Percentiles rank a stretch among this genome's conserved stretches.
Conservation (phyloP, 2,888 invertebrate species). For the Morinoia aosen region DNA sequence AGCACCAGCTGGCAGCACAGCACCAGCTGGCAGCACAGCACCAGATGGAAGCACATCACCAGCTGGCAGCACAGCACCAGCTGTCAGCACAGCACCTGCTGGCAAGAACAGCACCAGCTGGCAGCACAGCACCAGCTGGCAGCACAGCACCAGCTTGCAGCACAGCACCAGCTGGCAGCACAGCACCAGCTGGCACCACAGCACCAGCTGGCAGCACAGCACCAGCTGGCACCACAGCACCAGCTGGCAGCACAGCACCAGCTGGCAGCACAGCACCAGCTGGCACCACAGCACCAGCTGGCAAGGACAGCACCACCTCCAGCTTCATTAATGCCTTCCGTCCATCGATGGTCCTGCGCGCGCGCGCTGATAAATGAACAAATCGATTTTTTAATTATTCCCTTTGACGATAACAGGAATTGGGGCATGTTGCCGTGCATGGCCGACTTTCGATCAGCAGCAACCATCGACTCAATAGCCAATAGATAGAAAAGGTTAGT, state of each 20-base stretch:
- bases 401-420: background rate
- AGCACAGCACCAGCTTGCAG: too few relatives aligned
- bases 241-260: background rate
- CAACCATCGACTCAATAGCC: background rate
- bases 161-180: too few relatives aligned
- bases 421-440: background rate
- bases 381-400: slow-evolving; percentile 4
- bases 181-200: too few relatives aligned
- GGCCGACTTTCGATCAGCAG: background rate
- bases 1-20: too few relatives aligned
- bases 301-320: background rate
- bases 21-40: too few relatives aligned
- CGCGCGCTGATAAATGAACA: background rate
- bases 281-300: background rate
- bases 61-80: too few relatives aligned
- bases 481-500: background rate
- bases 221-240: background rate
- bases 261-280: background rate
- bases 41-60: too few relatives aligned
- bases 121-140: too few relatives aligned
- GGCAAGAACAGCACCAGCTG: too few relatives aligned
- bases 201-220: too few relatives aligned
- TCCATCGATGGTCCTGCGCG: background rate
- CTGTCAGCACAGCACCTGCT: too few relatives aligned
- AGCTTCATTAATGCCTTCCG: background rate